phyloP scores from a whole-genome alignment of 1,140 invertebrate genomes.

The Pseudomyrmex sp. region DNA sequence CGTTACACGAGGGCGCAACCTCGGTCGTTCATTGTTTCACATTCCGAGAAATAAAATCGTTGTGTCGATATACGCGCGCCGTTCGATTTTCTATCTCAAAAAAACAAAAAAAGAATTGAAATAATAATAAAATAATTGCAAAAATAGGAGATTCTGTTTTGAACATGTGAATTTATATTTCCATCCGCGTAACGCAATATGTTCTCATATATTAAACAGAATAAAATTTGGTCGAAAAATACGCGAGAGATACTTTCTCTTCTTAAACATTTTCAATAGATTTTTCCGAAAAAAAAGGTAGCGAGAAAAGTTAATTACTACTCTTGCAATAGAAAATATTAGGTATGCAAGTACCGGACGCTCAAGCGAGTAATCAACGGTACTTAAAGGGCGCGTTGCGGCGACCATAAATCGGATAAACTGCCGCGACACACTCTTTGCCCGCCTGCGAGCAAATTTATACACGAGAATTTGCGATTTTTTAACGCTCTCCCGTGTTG shows the following conservation, averaged over 20 bases:
- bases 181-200: neutral
- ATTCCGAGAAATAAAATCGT: neutral
- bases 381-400: conserved; percentile 22
- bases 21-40: neutral
- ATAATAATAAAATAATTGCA: no score
- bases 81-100: neutral
- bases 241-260: neutral
- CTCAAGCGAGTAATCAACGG: conserved; percentile 28
- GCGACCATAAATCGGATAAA: conserved; percentile 48
- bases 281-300: no score
- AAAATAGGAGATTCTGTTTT: neutral
- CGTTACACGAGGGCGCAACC: neutral
- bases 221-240: neutral
- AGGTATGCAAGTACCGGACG: neutral
- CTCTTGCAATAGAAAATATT: neutral
- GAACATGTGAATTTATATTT: neutral
- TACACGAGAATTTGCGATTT: conserved; percentile 34
- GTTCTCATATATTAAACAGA: neutral
- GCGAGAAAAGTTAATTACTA: neutral
- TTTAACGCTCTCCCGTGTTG: neutral
- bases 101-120: neutral
- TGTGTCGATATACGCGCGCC: neutral
- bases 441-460: conserved; percentile 31
- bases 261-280: neutral
- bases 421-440: neutral